phyloP scores from a whole-genome alignment of 2,888 invertebrate genomes.

The Clitarchus hookeri region DNA sequence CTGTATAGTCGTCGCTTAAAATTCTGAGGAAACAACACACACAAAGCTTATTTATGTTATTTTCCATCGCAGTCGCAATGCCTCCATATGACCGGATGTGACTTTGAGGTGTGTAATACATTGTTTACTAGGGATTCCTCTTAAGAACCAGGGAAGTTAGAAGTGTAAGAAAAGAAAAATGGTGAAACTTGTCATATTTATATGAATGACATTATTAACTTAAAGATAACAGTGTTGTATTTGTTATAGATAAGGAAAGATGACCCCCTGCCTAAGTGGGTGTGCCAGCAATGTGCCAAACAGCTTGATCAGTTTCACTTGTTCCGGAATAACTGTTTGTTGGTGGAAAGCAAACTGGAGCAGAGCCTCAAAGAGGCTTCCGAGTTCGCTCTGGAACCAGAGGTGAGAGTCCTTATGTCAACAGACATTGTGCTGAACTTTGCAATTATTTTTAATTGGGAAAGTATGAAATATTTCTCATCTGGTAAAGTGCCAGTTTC shows the following conservation, averaged over 20 bases:
- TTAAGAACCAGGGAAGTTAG: too few relatives aligned
- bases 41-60: too few relatives aligned
- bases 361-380: conserved; percentile 31
- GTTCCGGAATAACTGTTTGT: conserved; percentile 34
- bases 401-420: conserved; percentile 31
- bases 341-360: conserved; percentile 33
- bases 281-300: conserved; percentile 35
- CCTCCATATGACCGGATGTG: too few relatives aligned
- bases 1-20: too few relatives aligned
- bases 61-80: too few relatives aligned
- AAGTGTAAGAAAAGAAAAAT: too few relatives aligned
- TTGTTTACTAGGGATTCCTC: too few relatives aligned
- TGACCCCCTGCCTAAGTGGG: conserved; percentile 37
- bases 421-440: not conserved
- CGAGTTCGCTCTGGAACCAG: conserved; percentile 39
- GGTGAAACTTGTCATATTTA: too few relatives aligned
- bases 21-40: too few relatives aligned
- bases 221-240: not conserved
- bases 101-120: too few relatives aligned
- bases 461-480: not conserved
- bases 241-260: conserved; percentile 34
- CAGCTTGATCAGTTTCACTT: conserved; percentile 36
- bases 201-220: too few relatives aligned
- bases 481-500: too few relatives aligned
- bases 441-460: not conserved